A percentile compares a stretch with the other conserved stretches of the same genome.
Evolutionary conservation across 2,113 vertebrate species (phyloP).

Genomic region (Dipodomys ordii): DNA sequence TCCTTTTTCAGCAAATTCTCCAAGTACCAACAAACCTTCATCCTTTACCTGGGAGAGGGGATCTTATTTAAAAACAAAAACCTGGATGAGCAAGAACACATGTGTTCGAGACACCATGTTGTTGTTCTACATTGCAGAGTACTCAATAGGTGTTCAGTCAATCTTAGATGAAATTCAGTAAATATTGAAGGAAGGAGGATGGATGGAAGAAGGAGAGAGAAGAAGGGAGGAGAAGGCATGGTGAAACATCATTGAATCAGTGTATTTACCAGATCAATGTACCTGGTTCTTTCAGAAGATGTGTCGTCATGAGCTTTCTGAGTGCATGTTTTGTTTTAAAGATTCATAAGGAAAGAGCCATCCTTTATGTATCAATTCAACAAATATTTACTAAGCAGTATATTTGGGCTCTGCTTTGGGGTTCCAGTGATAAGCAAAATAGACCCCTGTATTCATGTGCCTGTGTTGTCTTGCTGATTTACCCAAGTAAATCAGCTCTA

Average conservation of each 20-base stretch:
- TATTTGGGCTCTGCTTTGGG: background rate
- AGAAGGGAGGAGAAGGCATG: background rate
- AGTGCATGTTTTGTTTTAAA: constrained; percentile 8
- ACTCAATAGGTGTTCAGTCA: background rate
- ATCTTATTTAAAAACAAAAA: background rate
- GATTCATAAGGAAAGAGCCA: background rate
- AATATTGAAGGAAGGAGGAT: background rate
- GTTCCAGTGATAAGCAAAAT: background rate
- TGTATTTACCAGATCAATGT: background rate
- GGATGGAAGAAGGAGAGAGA: too few species aligned
- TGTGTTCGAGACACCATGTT: background rate
- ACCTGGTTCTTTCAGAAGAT: background rate
- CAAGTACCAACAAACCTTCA: constrained; percentile 4
- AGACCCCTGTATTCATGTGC: background rate
- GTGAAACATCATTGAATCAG: background rate
- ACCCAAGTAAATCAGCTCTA: background rate
- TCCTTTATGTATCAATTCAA: constrained; percentile 12
- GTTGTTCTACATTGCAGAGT: background rate
- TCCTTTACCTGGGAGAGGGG: background rate
- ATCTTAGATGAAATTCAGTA: background rate
- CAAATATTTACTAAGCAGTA: background rate
- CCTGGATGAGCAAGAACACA: constrained; percentile 17
- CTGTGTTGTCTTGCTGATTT: background rate
- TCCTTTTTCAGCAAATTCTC: constrained; percentile 69
- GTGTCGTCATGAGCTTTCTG: background rate